These are phyloP conservation scores for Anthopleura xanthogrammica DNA, from an alignment of 92 coral and sea anemone species.

Conservation along the genomic window DNA sequence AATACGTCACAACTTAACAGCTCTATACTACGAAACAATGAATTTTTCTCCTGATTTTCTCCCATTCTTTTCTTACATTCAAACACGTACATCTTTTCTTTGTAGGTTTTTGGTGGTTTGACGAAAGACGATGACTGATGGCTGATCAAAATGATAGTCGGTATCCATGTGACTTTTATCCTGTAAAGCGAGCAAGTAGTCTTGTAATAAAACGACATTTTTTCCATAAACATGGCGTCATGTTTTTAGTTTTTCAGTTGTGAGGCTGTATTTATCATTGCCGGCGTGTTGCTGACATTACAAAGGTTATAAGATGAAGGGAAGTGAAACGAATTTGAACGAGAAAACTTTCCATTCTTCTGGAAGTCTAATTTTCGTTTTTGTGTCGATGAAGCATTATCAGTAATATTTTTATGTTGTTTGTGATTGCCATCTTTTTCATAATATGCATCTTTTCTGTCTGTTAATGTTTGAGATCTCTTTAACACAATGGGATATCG, in stretches of 20 bases:
- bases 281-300: no score
- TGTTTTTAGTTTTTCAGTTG: no score
- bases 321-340: neutral
- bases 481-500: neutral
- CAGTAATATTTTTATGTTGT: neutral
- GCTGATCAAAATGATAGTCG: neutral
- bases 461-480: constrained; percentile 10
- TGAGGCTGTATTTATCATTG: no score
- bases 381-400: neutral
- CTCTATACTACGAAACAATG: neutral
- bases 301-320: neutral
- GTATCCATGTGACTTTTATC: no score
- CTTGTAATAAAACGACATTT: no score
- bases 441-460: no score
- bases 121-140: constrained; percentile 44
- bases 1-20: no score
- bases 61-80: neutral
- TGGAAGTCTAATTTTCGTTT: neutral
- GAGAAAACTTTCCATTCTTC: neutral
- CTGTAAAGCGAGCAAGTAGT: no score
- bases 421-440: no score
- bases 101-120: constrained; percentile 73
- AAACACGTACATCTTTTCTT: neutral
- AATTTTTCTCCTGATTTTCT: neutral
- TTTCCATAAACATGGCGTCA: no score